A percentile compares a stretch with the other conserved stretches of the same genome.
phyloP scores from a whole-genome alignment of 2,888 invertebrate genomes.

The Allolobophora icterica region DNA sequence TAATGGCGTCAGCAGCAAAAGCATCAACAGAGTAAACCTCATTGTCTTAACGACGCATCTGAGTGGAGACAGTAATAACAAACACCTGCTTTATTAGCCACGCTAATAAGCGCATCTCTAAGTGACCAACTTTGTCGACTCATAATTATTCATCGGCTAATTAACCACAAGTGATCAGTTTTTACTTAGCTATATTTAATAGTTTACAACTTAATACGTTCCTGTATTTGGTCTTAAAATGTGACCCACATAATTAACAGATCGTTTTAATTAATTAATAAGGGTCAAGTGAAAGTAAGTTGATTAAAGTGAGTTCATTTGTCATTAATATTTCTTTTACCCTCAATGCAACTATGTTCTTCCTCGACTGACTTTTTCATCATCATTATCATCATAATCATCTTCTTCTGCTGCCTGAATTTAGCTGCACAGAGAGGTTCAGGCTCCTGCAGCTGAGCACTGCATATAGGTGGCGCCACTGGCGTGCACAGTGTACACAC shows the following conservation, averaged over 20 bases:
- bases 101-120: neutral
- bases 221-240: too few species aligned
- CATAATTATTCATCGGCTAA: neutral
- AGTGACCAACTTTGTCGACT: neutral
- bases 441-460: neutral
- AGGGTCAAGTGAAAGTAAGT: too few species aligned
- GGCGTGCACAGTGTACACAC: too few species aligned
- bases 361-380: neutral
- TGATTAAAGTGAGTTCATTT: neutral
- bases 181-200: neutral
- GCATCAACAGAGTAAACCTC: neutral
- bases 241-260: too few species aligned
- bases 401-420: neutral
- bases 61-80: neutral
- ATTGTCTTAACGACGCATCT: neutral
- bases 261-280: too few species aligned
- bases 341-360: neutral
- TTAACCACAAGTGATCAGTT: neutral
- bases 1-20: slow-evolving; percentile 8
- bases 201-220: too few species aligned
- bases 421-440: neutral
- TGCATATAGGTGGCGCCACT: too few species aligned
- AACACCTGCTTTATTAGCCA: neutral
- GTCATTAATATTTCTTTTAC: neutral
- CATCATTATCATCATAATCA: neutral